These are phyloP conservation scores for Slavum lentiscoides DNA, from an alignment of 2,888 invertebrate genomes.

Conservation along the genomic window DNA sequence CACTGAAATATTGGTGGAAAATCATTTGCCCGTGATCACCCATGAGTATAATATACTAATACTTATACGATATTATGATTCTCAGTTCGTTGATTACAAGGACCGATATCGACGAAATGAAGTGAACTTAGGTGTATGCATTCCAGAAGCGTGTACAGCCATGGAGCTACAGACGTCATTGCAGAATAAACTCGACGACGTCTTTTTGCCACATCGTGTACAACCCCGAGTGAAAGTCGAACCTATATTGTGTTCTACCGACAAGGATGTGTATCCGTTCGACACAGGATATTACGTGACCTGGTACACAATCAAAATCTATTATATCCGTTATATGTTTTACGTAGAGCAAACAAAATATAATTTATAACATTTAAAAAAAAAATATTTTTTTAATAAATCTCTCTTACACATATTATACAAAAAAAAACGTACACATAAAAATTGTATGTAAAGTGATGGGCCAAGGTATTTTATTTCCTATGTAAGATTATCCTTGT, in stretches of 20 bases:
- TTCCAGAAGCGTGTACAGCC: constrained; percentile 17
- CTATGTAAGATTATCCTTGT: too few relatives aligned
- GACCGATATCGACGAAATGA: constrained; percentile 3
- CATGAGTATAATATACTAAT: too few relatives aligned
- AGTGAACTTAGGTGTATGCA: constrained; percentile 23
- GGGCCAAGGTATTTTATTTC: too few relatives aligned
- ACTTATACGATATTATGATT: neutral
- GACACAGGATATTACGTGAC: constrained; percentile 10
- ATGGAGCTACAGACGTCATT: constrained; percentile 1
- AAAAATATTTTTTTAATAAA: too few relatives aligned
- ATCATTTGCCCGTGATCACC: too few relatives aligned
- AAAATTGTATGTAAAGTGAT: too few relatives aligned
- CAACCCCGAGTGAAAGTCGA: constrained; percentile 12
- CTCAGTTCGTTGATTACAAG: constrained; percentile 1
- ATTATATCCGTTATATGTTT: too few relatives aligned
- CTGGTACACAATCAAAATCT: neutral
- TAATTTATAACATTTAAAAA: too few relatives aligned
- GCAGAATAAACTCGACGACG: neutral
- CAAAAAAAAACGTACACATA: too few relatives aligned
- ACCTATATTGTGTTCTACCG: constrained; percentile 2
- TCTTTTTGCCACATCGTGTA: constrained; percentile 2
- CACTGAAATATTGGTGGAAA: too few relatives aligned
- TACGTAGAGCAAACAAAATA: too few relatives aligned
- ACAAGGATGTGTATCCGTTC: neutral
- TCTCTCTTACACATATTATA: too few relatives aligned